Evolutionary conservation across 2,797 vertebrate genomes (phyloP).

Genomic region (Protosalanx chinensis): DNA sequence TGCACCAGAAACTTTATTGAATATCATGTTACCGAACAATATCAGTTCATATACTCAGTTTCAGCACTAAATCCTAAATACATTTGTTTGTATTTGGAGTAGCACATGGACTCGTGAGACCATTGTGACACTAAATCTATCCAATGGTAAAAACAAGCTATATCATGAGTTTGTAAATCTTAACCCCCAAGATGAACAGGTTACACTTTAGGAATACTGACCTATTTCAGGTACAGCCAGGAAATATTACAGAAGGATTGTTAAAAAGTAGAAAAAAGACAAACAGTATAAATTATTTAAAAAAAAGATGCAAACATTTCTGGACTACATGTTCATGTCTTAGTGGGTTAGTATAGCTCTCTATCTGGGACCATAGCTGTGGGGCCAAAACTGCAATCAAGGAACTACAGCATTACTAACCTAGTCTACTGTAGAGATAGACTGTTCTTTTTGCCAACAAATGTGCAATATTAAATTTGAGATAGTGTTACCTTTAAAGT

Average conservation of each 20-base stretch:
- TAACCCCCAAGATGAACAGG: not conserved
- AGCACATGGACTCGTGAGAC: slow-evolving; percentile 28
- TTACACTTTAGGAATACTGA: not conserved
- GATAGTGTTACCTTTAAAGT: slow-evolving; percentile 14
- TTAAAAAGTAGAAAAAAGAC: no score
- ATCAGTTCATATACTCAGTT: slow-evolving; percentile 16
- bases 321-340: slow-evolving; percentile 36
- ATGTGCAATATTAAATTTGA: slow-evolving; percentile 28
- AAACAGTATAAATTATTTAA: no score
- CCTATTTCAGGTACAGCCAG: no score
- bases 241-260: no score
- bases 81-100: slow-evolving; percentile 65
- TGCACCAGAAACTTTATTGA: slow-evolving; percentile 19
- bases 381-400: slow-evolving; percentile 40
- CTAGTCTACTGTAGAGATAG: not conserved
- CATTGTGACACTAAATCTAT: slow-evolving; percentile 26
- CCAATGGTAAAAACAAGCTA: slow-evolving; percentile 48
- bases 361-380: slow-evolving; percentile 17
- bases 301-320: slow-evolving; percentile 61
- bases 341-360: slow-evolving; percentile 20
- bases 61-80: slow-evolving; percentile 76
- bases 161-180: slow-evolving; percentile 36
- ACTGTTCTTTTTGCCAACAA: slow-evolving; percentile 22
- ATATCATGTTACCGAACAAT: slow-evolving; percentile 5
- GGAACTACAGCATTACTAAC: slow-evolving; percentile 14